Conservation (phyloP, 2,113 vertebrate genomes). For the Eulemur macaco region DNA sequence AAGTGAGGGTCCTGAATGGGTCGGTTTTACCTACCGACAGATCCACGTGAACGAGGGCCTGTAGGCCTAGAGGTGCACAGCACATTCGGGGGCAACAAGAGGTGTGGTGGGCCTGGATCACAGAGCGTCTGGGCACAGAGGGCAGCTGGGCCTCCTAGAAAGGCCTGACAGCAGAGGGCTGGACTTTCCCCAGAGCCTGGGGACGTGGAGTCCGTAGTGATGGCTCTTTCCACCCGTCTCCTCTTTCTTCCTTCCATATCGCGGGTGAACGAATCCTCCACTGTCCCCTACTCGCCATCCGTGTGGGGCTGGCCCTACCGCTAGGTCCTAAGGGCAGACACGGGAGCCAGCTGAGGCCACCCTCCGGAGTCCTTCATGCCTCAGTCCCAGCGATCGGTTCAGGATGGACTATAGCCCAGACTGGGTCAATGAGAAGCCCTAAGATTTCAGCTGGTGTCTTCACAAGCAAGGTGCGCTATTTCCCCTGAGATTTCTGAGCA, state of each 20-base stretch:
- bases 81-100: neutral
- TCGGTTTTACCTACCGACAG: neutral
- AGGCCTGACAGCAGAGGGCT: neutral
- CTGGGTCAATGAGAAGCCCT: neutral
- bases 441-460: neutral
- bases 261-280: neutral
- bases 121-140: neutral
- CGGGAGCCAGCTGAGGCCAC: fast-evolving
- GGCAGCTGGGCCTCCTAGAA: neutral
- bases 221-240: neutral
- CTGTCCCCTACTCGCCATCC: neutral
- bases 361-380: neutral
- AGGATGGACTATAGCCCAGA: neutral
- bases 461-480: neutral
- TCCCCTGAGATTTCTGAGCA: neutral
- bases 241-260: neutral
- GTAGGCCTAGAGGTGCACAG: neutral
- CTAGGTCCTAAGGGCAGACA: neutral
- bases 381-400: neutral
- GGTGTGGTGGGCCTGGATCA: neutral
- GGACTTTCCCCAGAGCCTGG: neutral
- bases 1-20: neutral
- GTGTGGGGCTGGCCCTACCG: fast-evolving
- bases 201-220: neutral
- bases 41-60: neutral